These are phyloP conservation scores for Notechis scutatus DNA, from an alignment of 2,113 vertebrate genomes.

Conservation along the genomic window DNA sequence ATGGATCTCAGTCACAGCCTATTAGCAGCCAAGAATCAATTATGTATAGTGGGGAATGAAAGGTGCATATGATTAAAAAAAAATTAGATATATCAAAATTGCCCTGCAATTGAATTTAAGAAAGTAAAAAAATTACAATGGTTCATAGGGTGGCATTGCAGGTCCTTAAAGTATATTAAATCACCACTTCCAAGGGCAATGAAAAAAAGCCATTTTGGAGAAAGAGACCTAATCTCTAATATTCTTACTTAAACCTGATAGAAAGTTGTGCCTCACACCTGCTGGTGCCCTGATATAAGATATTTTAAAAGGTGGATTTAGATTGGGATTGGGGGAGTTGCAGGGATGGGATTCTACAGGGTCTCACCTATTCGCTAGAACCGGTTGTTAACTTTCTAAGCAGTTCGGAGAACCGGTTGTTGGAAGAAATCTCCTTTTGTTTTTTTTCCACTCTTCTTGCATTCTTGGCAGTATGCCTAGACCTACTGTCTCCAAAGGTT, in stretches of 20 bases:
- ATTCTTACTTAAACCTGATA: background rate
- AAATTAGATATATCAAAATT: background rate
- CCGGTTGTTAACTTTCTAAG: too few species aligned
- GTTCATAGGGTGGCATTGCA: background rate
- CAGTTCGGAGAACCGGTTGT: too few species aligned
- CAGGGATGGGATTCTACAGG: too few species aligned
- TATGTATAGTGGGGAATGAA: background rate
- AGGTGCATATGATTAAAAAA: background rate
- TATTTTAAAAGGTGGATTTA: background rate
- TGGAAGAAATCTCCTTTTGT: too few species aligned
- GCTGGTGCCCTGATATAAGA: background rate
- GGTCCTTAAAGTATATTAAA: background rate
- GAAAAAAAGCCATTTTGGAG: background rate
- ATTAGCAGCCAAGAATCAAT: background rate
- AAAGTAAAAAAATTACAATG: background rate
- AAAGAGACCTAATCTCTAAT: background rate
- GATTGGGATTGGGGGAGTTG: background rate
- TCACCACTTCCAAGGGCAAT: background rate
- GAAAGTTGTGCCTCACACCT: background rate
- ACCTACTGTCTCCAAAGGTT: too few species aligned
- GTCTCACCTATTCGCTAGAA: too few species aligned
- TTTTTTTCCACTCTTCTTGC: too few species aligned
- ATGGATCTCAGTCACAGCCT: background rate
- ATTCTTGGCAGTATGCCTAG: too few species aligned
- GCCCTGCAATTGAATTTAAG: background rate